Conservation (phyloP, 2,113 vertebrate species). For the Aphelocoma coerulescens region DNA sequence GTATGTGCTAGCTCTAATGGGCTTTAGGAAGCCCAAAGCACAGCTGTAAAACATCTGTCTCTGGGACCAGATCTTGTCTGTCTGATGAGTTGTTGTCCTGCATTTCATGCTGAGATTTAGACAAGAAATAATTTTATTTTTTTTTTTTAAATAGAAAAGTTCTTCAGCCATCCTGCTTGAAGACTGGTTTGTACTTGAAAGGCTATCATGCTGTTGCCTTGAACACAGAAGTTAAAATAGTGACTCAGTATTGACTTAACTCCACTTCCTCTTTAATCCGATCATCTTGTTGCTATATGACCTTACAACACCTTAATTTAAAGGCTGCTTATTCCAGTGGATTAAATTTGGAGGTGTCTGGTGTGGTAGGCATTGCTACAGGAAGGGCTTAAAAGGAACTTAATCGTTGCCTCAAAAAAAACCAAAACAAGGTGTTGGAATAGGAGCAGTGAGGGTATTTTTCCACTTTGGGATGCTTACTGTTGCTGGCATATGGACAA, state of each 20-base stretch:
- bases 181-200: neutral
- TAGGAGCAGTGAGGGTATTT: neutral
- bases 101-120: neutral
- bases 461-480: neutral
- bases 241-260: conserved; percentile 56
- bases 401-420: neutral
- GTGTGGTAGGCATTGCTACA: conserved; percentile 1
- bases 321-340: conserved; percentile 60
- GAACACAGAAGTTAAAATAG: conserved; percentile 50
- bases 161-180: neutral
- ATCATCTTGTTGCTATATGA: conserved; percentile 59
- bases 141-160: neutral
- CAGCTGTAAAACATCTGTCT: conserved; percentile 57
- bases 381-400: conserved; percentile 13
- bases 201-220: conserved; percentile 22
- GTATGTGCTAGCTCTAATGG: conserved; percentile 58
- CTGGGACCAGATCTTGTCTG: conserved; percentile 34
- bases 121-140: neutral
- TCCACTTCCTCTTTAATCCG: conserved; percentile 56
- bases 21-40: conserved; percentile 44
- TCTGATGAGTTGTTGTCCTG: conserved; percentile 20
- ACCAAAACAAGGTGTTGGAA: too few species aligned
- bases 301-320: conserved; percentile 60
- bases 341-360: conserved; percentile 59
- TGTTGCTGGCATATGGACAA: neutral